phyloP scores from a whole-genome alignment of 2,888 invertebrate species.

The Campaea margaritaria region DNA sequence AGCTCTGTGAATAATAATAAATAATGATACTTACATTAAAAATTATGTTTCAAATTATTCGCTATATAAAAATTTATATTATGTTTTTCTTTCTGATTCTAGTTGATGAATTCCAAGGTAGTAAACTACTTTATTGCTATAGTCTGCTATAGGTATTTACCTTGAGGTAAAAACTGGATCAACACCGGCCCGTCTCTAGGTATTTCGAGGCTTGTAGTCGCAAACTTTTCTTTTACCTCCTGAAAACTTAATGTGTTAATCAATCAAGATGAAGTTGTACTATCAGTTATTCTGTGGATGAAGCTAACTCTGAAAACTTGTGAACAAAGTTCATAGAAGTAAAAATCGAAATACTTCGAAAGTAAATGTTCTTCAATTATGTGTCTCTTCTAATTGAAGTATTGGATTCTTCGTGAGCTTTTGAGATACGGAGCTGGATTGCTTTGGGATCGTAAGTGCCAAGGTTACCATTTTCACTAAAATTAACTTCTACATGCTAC shows the following conservation, averaged over 20 bases:
- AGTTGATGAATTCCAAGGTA: no score
- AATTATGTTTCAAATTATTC: no score
- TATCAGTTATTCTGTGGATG: neutral
- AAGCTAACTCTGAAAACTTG: conserved; percentile 5
- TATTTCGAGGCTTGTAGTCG: neutral
- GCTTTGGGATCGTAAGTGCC: neutral
- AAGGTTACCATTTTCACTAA: neutral
- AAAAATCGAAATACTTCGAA: no score
- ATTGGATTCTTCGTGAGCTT: neutral
- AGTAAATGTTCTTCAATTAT: no score
- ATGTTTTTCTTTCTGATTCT: no score
- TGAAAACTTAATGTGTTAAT: conserved; percentile 26
- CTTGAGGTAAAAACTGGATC: neutral
- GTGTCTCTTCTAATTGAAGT: neutral
- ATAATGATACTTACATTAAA: no score
- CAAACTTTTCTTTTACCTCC: conserved; percentile 27
- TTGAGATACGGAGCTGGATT: neutral
- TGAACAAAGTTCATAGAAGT: conserved; percentile 6
- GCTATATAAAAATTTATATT: no score
- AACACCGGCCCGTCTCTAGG: conserved; percentile 1
- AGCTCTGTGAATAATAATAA: no score
- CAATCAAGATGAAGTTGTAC: conserved; percentile 15
- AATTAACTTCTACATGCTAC: no score
- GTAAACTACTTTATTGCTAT: neutral
- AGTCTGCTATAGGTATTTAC: neutral